Evolutionary conservation across 2,888 invertebrate species (phyloP), one percentile per base, ranked within the genome.

Genomic region (Papilio gigon): DNA sequence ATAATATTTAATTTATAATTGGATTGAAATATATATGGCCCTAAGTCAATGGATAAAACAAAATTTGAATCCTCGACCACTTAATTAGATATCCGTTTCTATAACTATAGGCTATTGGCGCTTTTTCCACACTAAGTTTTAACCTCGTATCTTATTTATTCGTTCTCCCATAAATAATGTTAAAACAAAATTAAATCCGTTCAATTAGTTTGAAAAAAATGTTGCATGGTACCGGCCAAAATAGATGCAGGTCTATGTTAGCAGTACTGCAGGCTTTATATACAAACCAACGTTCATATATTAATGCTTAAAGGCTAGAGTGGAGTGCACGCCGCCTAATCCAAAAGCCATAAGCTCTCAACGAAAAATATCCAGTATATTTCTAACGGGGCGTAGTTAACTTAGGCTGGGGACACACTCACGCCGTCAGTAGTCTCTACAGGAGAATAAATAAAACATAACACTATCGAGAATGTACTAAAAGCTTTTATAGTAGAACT

Each of bases 301-400:
- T 59, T 63, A 75, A 71, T 69, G 67, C 70, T 63, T 70, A 68
- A 64, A 65, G 69, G 62, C 42, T 61, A 73, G 70, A 68, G 47
- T 64, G 64, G 35, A 70, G 78, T 80, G 80, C 80, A 76, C 77
- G 76, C 75, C 77, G 79, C 84, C 84, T 87, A 84, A 89, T 87
- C 87, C 86, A 83, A 88, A 88, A 89, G 87, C 88, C 86, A 84
- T 87, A 87, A 88, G 87, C 88, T 84, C 80, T 76, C 79, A 80
- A 83, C 86, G 87, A 87, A 90, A 90, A 90, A 89, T 88, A 81
- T 80, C 82, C 79, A 79, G 80, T 80, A 79, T 78, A 82, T 82
- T 85, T 79, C 75, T 74, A 76, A 82, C 80, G 81, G 83, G 81
- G 82, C 81, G 78, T 72, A 71, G 71, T 71, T 66, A 62, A 50